phyloP scores from a whole-genome alignment of 30 jellyfish, hydroid and myxozoan genomes.

The Aurelia coerulea region DNA sequence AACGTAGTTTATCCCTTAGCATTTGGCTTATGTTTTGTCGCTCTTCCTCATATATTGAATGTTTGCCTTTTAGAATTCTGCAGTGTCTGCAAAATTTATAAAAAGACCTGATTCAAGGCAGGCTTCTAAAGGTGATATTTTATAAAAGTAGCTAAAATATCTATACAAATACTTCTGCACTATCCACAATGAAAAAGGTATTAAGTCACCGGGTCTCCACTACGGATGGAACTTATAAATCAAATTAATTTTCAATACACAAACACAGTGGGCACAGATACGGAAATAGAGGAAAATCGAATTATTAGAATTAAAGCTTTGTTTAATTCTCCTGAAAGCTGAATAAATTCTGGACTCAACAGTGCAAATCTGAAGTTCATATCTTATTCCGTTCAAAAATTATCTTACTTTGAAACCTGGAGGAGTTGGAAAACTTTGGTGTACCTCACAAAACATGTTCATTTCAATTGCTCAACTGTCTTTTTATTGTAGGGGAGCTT shows the following conservation, averaged over 20 bases:
- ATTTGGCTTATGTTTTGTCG: background rate
- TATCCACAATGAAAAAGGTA: background rate
- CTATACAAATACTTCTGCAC: background rate
- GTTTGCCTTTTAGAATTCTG: background rate
- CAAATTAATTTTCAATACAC: background rate
- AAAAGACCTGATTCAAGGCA: background rate
- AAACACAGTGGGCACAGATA: background rate
- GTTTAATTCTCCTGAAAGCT: background rate
- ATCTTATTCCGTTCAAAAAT: background rate
- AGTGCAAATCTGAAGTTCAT: background rate
- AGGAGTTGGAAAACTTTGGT: background rate
- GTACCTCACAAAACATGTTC: background rate
- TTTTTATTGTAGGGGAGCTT: background rate
- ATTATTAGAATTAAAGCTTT: background rate
- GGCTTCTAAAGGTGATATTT: conserved; percentile 4
- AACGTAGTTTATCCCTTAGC: too few relatives aligned
- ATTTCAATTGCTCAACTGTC: background rate
- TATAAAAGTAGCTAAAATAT: background rate
- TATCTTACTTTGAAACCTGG: conserved; percentile 3
- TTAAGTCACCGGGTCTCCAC: conserved; percentile 1
- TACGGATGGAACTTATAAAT: background rate
- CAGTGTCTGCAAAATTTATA: background rate
- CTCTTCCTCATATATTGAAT: conserved; percentile 5
- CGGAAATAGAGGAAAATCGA: background rate
- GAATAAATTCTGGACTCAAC: background rate